Evolutionary conservation across 2,113 vertebrate genomes (phyloP).

Genomic region (Mystacornis crossleyi): DNA sequence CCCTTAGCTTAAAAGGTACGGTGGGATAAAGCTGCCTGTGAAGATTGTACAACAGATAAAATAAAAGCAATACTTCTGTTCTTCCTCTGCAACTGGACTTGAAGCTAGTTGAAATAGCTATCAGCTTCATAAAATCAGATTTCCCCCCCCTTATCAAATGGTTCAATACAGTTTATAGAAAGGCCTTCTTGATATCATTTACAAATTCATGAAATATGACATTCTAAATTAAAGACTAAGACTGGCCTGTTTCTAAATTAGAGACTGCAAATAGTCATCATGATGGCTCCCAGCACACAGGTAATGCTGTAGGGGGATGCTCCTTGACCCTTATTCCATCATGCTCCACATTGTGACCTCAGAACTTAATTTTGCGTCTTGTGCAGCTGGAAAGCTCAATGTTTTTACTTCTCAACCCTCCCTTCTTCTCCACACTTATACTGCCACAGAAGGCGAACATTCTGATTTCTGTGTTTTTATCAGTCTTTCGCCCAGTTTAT

Average conservation of each 20-base stretch:
- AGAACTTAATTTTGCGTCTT: neutral
- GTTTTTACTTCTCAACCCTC: neutral
- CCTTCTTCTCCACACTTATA: neutral
- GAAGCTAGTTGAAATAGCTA: neutral
- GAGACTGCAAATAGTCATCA: conserved; percentile 31
- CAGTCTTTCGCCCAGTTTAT: neutral
- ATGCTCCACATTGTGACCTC: neutral
- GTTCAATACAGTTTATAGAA: conserved; percentile 54
- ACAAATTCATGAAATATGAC: conserved; percentile 21
- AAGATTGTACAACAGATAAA: neutral
- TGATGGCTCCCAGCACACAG: neutral
- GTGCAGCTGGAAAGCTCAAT: neutral
- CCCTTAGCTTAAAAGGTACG: neutral
- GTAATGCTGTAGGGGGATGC: neutral
- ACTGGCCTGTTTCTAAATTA: conserved; percentile 37
- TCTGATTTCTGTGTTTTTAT: neutral
- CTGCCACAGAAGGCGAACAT: neutral
- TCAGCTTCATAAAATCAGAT: neutral
- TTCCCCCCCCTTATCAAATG: neutral
- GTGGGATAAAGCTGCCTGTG: neutral
- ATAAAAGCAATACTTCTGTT: neutral
- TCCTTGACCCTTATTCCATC: conserved; percentile 26
- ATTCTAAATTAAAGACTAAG: conserved; percentile 33
- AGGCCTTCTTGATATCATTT: conserved; percentile 24
- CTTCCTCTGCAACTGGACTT: neutral